Evolutionary conservation across 2,888 invertebrate species (phyloP).

Genomic region (Drosophila diplacantha): DNA sequence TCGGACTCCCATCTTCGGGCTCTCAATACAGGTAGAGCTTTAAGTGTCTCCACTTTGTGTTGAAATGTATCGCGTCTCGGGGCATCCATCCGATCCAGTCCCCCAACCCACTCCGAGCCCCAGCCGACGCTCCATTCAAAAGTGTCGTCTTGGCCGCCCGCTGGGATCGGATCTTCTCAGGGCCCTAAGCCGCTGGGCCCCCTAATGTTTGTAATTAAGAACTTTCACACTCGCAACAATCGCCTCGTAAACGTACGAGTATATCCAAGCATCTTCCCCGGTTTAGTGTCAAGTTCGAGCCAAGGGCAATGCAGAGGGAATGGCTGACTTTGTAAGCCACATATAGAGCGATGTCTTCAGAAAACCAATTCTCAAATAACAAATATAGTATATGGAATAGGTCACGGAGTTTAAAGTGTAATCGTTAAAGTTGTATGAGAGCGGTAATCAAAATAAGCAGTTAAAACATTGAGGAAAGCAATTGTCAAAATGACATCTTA

Average conservation of each 20-base stretch:
- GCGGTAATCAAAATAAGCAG: too few relatives aligned
- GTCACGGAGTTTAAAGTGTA: background rate
- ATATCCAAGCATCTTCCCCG: slow-evolving; percentile 30
- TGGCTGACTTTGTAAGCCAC: slow-evolving; percentile 10
- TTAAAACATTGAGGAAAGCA: background rate
- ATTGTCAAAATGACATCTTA: background rate
- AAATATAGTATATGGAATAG: too few relatives aligned
- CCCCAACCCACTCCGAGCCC: background rate
- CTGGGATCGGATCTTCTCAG: slow-evolving; percentile 59
- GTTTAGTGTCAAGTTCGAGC: slow-evolving; percentile 69
- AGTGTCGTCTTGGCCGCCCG: slow-evolving; percentile 69
- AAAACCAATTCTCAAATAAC: background rate
- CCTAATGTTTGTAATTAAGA: slow-evolving; percentile 76
- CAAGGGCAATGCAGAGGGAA: slow-evolving; percentile 52
- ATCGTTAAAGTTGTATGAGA: background rate
- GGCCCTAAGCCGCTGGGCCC: slow-evolving; percentile 70
- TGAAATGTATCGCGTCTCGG: slow-evolving; percentile 62
- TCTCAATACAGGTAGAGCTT: slow-evolving; percentile 71
- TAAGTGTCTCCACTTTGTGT: slow-evolving; percentile 73
- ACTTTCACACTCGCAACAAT: slow-evolving; percentile 78
- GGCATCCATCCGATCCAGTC: slow-evolving; percentile 14
- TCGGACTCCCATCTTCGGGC: background rate
- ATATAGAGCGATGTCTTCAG: background rate
- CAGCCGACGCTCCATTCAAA: slow-evolving; percentile 56
- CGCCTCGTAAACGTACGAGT: slow-evolving; percentile 65